A percentile compares a stretch with the other conserved stretches of the same genome.
These are phyloP conservation scores for Leptodactylus fallax DNA, from an alignment of 2,797 vertebrate species.

Conservation along the genomic window DNA sequence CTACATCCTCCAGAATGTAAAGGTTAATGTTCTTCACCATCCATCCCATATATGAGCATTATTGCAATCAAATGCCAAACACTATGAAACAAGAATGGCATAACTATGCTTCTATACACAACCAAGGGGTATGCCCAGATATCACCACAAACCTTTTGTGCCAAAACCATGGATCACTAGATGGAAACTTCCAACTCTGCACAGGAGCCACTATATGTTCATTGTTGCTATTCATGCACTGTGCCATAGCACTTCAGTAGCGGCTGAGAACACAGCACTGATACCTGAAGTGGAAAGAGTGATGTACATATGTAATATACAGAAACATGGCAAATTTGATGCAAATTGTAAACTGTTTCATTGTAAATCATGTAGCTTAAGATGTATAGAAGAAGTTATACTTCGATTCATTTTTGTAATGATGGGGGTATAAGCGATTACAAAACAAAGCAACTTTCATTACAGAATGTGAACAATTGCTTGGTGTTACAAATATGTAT, in stretches of 20 bases:
- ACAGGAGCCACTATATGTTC: no score
- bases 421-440: no score
- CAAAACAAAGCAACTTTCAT: no score
- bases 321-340: no score
- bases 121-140: neutral
- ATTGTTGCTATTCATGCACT: no score
- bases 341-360: no score
- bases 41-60: neutral
- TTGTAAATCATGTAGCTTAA: no score
- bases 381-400: neutral
- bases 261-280: no score
- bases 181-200: neutral
- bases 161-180: neutral
- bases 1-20: neutral
- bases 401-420: no score
- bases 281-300: no score
- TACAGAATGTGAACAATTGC: neutral
- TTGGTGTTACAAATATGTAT: neutral
- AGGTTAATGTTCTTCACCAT: neutral
- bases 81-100: neutral
- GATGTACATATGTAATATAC: no score
- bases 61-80: neutral
- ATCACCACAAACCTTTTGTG: neutral
- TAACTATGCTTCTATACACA: neutral
- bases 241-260: no score